Conservation (phyloP, 2,113 vertebrate genomes). For the Rana temporaria region DNA sequence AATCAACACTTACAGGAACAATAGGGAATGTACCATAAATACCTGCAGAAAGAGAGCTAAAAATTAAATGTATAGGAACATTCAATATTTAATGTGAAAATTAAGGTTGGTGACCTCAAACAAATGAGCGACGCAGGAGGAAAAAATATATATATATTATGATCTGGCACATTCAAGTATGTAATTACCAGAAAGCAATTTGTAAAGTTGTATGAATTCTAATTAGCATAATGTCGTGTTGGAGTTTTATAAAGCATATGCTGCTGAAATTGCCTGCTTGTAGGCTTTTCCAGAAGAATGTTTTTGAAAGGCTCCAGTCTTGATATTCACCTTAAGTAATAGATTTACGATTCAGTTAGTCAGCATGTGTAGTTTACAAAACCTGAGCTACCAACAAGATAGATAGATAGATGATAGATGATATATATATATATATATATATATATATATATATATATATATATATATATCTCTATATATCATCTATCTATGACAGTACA, state of each 20-base stretch:
- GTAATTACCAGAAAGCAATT: slow-evolving; percentile 41
- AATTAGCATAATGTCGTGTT: slow-evolving; percentile 39
- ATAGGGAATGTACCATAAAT: background rate
- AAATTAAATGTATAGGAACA: slow-evolving; percentile 20
- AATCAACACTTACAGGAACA: slow-evolving; percentile 34
- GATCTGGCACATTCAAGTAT: background rate
- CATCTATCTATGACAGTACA: too few relatives aligned
- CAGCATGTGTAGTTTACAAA: background rate
- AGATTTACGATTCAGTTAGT: slow-evolving; percentile 3
- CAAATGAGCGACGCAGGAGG: slow-evolving; percentile 2
- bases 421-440: too few relatives aligned
- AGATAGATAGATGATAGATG: too few relatives aligned
- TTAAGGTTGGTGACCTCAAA: slow-evolving; percentile 18
- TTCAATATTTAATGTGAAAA: slow-evolving; percentile 8
- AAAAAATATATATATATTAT: slow-evolving; percentile 21
- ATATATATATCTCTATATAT: too few relatives aligned
- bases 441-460: too few relatives aligned
- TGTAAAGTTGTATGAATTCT: slow-evolving; percentile 39
- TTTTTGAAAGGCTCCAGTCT: slow-evolving; percentile 8
- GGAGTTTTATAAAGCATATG: slow-evolving; percentile 19
- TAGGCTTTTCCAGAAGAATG: background rate
- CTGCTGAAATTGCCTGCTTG: background rate
- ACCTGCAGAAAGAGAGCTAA: background rate
- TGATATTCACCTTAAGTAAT: background rate
- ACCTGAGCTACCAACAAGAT: too few relatives aligned